These are phyloP conservation scores for Phanerotoma sp. DNA, from an alignment of 2,888 invertebrate genomes.

Conservation along the genomic window DNA sequence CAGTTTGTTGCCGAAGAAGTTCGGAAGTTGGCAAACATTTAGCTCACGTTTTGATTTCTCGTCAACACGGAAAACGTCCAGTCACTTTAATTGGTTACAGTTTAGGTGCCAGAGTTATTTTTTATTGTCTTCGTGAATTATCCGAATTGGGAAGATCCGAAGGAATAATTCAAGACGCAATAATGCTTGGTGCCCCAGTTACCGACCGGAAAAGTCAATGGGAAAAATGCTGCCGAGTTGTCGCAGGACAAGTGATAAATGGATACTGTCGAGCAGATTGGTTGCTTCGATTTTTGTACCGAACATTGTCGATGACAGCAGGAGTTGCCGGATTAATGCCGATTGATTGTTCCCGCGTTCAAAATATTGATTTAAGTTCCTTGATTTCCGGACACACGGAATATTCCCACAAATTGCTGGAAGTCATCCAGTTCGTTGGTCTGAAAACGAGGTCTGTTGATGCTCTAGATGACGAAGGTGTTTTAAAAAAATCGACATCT, in stretches of 20 bases:
- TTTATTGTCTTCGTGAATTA: constrained; percentile 64
- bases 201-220: constrained; percentile 62
- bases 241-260: constrained; percentile 67
- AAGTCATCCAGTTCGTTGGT: constrained; percentile 57
- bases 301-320: constrained; percentile 64
- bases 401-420: constrained; percentile 62
- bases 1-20: constrained; percentile 64
- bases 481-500: constrained; percentile 49
- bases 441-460: constrained; percentile 44
- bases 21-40: constrained; percentile 65
- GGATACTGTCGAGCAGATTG: constrained; percentile 68
- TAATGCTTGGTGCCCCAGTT: constrained; percentile 67
- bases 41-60: constrained; percentile 64
- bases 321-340: constrained; percentile 65
- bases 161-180: constrained; percentile 67
- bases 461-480: constrained; percentile 37
- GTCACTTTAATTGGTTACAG: constrained; percentile 68
- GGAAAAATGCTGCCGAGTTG: constrained; percentile 61
- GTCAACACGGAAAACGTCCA: constrained; percentile 66
- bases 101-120: constrained; percentile 69
- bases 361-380: constrained; percentile 64
- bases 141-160: constrained; percentile 57
- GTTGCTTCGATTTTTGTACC: constrained; percentile 67
- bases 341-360: constrained; percentile 60
- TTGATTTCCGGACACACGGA: constrained; percentile 63